phyloP scores from a whole-genome alignment of 2,113 vertebrate species.

The Menura novaehollandiae region DNA sequence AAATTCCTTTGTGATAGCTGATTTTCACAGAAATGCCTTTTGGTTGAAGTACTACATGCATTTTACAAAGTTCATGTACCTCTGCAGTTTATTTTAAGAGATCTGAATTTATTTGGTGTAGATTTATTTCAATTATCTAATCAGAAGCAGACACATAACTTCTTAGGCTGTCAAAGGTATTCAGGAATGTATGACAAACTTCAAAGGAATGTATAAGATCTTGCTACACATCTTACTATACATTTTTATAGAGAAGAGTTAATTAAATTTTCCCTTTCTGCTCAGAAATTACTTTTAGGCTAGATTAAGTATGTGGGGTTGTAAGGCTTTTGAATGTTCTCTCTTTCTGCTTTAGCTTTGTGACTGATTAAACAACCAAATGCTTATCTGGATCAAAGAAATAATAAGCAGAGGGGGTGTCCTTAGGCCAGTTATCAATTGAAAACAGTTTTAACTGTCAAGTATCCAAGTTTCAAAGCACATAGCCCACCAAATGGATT shows the following conservation, averaged over 20 bases:
- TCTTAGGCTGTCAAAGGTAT: conserved; percentile 62
- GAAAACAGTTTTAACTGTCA: neutral
- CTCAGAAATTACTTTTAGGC: conserved; percentile 58
- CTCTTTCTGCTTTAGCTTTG: neutral
- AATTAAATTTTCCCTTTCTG: conserved; percentile 71
- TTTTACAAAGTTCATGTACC: conserved; percentile 57
- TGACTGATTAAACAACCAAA: conserved; percentile 25
- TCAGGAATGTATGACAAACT: conserved; percentile 72
- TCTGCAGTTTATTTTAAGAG: conserved; percentile 67
- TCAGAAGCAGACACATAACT: conserved; percentile 74
- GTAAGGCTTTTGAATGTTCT: neutral
- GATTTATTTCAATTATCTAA: conserved; percentile 77
- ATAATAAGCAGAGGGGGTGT: conserved; percentile 42
- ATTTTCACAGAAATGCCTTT: conserved; percentile 50
- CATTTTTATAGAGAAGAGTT: conserved; percentile 66
- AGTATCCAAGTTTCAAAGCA: neutral
- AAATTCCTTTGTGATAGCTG: conserved; percentile 38
- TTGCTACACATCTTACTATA: conserved; percentile 62
- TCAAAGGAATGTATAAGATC: conserved; percentile 69
- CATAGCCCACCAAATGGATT: neutral
- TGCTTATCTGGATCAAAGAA: conserved; percentile 57
- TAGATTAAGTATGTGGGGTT: neutral
- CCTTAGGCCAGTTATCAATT: neutral
- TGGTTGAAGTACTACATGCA: conserved; percentile 27
- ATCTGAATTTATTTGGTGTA: conserved; percentile 69